A percentile compares a stretch with the other conserved stretches of the same genome.
phyloP scores from a whole-genome alignment of 2,888 invertebrate species.

The Dynastes hyllus region DNA sequence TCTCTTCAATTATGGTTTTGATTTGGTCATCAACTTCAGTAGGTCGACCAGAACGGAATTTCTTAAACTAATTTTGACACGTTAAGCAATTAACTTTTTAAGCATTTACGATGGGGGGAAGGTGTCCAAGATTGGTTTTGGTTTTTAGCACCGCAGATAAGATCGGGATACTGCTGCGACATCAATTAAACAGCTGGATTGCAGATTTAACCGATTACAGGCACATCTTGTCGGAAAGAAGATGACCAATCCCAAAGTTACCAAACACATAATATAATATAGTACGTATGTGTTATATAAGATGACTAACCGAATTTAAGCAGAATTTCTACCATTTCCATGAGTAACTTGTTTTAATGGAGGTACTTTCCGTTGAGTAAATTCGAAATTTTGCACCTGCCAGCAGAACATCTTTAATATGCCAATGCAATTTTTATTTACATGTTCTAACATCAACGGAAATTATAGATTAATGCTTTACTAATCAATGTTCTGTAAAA shows the following conservation, averaged over 20 bases:
- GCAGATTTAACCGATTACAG: conserved; percentile 28
- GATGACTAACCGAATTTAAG: conserved; percentile 33
- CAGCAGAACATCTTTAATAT: not conserved
- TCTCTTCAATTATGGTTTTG: too few species aligned
- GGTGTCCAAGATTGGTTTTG: not conserved
- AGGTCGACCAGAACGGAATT: too few species aligned
- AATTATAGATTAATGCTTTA: too few species aligned
- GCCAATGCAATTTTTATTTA: not conserved
- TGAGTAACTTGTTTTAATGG: conserved; percentile 24
- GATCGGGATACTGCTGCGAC: conserved; percentile 29
- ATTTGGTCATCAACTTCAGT: too few species aligned
- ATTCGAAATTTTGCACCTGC: conserved; percentile 32
- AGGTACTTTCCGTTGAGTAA: conserved; percentile 16
- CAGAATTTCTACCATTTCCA: conserved; percentile 24
- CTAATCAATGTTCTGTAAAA: too few species aligned
- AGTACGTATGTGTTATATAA: conserved; percentile 3
- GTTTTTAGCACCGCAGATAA: conserved; percentile 8
- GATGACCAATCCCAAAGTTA: conserved; percentile 7
- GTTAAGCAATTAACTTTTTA: conserved; percentile 36
- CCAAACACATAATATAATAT: not conserved
- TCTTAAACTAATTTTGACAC: not conserved
- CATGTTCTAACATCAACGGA: too few species aligned
- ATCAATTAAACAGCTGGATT: conserved; percentile 42
- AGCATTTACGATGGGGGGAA: not conserved
- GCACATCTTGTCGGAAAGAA: too few species aligned